Evolutionary conservation across 2,797 vertebrate genomes (phyloP).

Genomic region (Periophthalmus magnuspinnatus): DNA sequence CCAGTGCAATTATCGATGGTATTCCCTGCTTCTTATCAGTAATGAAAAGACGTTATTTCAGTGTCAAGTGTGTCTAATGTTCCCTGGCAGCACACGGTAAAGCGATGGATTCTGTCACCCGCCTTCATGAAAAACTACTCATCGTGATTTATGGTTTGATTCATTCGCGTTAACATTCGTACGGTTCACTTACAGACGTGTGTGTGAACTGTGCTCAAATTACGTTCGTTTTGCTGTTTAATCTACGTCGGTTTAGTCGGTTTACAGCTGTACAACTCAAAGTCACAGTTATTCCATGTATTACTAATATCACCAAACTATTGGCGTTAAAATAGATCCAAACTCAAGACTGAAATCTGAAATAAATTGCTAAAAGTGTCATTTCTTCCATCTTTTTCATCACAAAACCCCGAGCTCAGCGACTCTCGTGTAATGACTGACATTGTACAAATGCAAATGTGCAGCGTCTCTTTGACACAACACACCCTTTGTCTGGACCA

Average conservation of each 20-base stretch:
- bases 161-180: not conserved
- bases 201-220: not conserved
- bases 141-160: constrained; percentile 1
- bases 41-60: constrained; percentile 53
- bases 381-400: not conserved
- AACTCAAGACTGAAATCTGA: not conserved
- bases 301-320: too few species aligned
- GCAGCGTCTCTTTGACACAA: constrained; percentile 1
- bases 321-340: not conserved
- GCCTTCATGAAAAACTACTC: constrained; percentile 9
- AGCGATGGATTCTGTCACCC: constrained; percentile 38
- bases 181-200: not conserved
- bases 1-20: constrained; percentile 74
- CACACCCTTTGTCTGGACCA: constrained; percentile 17
- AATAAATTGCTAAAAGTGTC: not conserved
- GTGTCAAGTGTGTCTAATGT: constrained; percentile 56
- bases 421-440: not conserved
- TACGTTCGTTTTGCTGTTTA: not conserved
- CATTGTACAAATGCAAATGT: constrained; percentile 1
- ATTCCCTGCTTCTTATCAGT: constrained; percentile 70
- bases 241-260: too few species aligned
- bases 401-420: not conserved
- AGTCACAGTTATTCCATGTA: too few species aligned
- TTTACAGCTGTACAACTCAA: too few species aligned
- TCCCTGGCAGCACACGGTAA: constrained; percentile 33